Evolutionary conservation across 2,888 invertebrate genomes (phyloP), one percentile per base, ranked within the genome.

Genomic region (Sisyra terminalis): DNA sequence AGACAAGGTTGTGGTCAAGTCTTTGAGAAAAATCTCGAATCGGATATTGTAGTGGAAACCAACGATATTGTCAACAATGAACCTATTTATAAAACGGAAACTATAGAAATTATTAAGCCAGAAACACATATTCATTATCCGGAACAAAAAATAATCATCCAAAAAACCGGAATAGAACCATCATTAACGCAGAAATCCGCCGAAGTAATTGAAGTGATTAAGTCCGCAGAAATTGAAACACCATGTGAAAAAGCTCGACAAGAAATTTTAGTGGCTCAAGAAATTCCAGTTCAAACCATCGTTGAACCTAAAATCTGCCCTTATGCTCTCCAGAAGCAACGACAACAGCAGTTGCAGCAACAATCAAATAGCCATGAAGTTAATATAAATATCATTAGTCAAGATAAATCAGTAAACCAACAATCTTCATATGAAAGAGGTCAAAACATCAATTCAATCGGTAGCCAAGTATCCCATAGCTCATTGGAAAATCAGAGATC

Each of bases 81-180:
- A 31, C 43, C 43, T 3, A 30, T 30, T 30, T 43, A 37, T 38
- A 29, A 43, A 38, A 43, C 37, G 10, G 43, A 43, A 43, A 43
- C 43, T 17, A 43, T 43, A 13, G 38, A 43, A 43, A 43, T 43
- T 11, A 30, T 43, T 18, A 43, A 43, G 37, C 43, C 43, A n/a
- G 43, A 43, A 43, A 29, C 15, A 30, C 37, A 37, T 11, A 15
- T 43, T 14, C 17, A 16, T 38, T 37, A 30, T 37, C 43, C 43
- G 3, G 38, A 16, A 13, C 30, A 43, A 29, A 43, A 43, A 30
- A 35, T 30, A 11, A 38, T 43, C 17, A 43, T 43, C 13, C 43
- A 43, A 16, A 37, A 43, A 29, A 43, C 37, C 10, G 18, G 18
- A 10, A 16, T 37, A n/a, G 37, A 37, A 15, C 18, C 16, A 37